Evolutionary conservation across 2,797 vertebrate genomes (phyloP), one percentile per base, ranked within the genome.

Genomic region (Tenualosa ilisha): DNA sequence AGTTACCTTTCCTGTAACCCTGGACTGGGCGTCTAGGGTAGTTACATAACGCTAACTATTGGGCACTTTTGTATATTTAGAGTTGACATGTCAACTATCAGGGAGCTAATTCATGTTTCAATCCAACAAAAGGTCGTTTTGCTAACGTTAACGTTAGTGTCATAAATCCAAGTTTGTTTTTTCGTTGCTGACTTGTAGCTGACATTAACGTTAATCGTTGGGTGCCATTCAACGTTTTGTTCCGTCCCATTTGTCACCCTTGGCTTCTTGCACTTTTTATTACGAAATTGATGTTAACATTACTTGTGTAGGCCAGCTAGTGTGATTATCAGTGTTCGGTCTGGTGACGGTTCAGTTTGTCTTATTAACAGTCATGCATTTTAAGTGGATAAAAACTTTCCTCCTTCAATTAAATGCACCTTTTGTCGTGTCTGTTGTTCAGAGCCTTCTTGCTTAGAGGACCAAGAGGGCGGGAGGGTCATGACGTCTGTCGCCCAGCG

Each of bases 401-500:
- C 5, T 22, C 0, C 56, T 59, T 22, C 1, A 6, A 72, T 43
- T 40, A 17, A 46, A 46, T 2, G 9, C 40, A 8, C 1, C 72
- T 46, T 79, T 75, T 40, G n/a, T 15, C 40, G 2, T 20, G 8
- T 63, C 8, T 31, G 6, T 20, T 50, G 1, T 40, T 4, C 4
- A 84, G 43, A 26, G 50, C 15, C 31, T 50, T 24, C 26, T 53
- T 56, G 15, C 49, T 65, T 13, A 81, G 81, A 79, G 43, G 85
- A 40, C 11, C 7, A 26, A 72, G 17, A 46, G 81, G 56, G 17
- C 72, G 15, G 40, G 40, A 46, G 72, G 17, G 40, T 15, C 83
- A 96, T 96, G 95, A 65, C 93, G 2, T 90, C 93, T 87, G 91
- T 92, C 49, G 86, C 92, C 2, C 92, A 93, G 26, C 90, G 87